phyloP scores from a whole-genome alignment of 2,888 invertebrate species.

The Drosophila maculinotata region DNA sequence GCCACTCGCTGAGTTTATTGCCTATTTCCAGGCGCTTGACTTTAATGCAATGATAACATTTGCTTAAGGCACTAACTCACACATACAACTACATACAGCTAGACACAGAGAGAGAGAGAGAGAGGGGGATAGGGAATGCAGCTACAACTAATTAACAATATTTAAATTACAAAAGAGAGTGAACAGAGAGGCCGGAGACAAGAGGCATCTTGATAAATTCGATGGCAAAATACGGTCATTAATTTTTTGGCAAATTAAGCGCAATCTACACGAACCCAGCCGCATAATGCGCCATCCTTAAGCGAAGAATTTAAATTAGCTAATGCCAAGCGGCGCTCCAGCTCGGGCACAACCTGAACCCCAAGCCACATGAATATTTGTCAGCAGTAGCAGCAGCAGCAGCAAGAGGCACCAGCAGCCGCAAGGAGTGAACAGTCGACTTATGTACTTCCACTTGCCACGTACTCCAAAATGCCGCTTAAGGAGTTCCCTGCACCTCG shows the following conservation, averaged over 20 bases:
- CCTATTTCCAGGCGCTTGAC: slow-evolving; percentile 44
- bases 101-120: not conserved
- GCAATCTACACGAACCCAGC: slow-evolving; percentile 54
- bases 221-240: slow-evolving; percentile 57
- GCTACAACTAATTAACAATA: slow-evolving; percentile 71
- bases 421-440: slow-evolving; percentile 13
- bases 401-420: slow-evolving; percentile 17
- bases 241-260: slow-evolving; percentile 70
- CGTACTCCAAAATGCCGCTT: slow-evolving; percentile 48
- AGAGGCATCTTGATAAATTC: slow-evolving; percentile 67
- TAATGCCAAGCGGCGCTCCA: slow-evolving; percentile 47
- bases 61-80: slow-evolving; percentile 16
- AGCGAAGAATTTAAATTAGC: slow-evolving; percentile 75
- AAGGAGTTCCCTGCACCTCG: slow-evolving; percentile 18
- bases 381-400: slow-evolving; percentile 31
- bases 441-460: slow-evolving; percentile 58
- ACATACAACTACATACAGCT: too few species aligned
- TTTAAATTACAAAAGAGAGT: slow-evolving; percentile 61
- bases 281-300: slow-evolving; percentile 43
- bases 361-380: slow-evolving; percentile 65
- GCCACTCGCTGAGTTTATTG: slow-evolving; percentile 44
- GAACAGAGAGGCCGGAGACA: not conserved
- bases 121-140: slow-evolving; percentile 20
- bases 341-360: slow-evolving; percentile 34
- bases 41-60: slow-evolving; percentile 69